Base-by-base conservation (phyloP, 1,140 invertebrate genomes). In the Heliothis subflexa region DNA sequence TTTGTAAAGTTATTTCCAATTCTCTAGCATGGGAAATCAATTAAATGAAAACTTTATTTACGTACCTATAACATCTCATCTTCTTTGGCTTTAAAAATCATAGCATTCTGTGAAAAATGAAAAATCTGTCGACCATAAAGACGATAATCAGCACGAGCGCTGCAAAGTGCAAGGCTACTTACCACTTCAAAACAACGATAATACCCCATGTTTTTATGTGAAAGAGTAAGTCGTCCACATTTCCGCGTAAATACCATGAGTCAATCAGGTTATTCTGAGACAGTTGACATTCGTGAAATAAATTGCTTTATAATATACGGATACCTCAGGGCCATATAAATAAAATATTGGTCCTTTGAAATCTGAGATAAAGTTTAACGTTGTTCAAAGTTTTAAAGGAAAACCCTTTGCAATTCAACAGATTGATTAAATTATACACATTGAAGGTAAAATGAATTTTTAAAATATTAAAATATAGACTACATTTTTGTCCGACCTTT, bases 101-200 rank as follows among this genome's bases (percentile, higher is more conserved):
- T 9, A n/a, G 16, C 16, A 40, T 64, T 40, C 33, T n/a, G 28
- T 64, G 61, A 45, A 45, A 10, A 61, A 4, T 61, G 25, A 33
- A 33, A 33, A 40, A 61, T 28, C 28, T 7, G 10, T n/a, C n/a
- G 13, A 4, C 3, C 13, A 33, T 21, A 28, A 47, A 68, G 16
- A 68, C 50, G 45, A 9, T 12, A n/a, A 50, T 68, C 64, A 45
- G 45, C 18, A 21, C 45, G 16, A 13, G 11, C 45, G 4, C 18
- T 40, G 18, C 64, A 50, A 68, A 68, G 64, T 68, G 64, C 64
- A 68, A 68, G 61, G 61, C 33, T 62, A 9, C 40, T 61, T n/a
- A 14, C 59, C 40, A 64, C 40, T 50, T 49, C 18, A 50, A 13
- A 49, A 45, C 18, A 68, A 68, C 45, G 21, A 68, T 68, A 47